Base-by-base conservation (phyloP, 2,888 invertebrate genomes). In the Stenichneumon culpator region DNA sequence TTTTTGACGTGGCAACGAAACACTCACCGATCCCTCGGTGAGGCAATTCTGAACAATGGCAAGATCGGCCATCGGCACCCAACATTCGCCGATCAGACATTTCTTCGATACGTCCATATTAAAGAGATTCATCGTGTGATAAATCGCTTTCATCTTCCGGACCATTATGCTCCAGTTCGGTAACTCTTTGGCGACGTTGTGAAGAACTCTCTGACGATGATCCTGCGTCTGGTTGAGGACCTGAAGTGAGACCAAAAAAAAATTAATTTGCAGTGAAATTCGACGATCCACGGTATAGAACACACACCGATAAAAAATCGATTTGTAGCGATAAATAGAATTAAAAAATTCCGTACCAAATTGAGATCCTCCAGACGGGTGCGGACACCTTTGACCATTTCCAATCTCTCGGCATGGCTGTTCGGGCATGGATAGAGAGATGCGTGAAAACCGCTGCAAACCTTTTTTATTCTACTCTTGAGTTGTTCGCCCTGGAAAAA, bases 91-190 rank as follows among this genome's bases (percentile, higher is more conserved):
- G 92, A 99, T 99, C 90, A 99, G 96, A 94, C 99, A 99, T 95
- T 99, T 99, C 95, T 99, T 99, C 0, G 99, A 99, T 39, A 99
- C 99, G 94, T 99, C 99, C 96, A 99, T 95, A 94, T 99, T 98
- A 94, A 98, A 98, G 94, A 98, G 96, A 94, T 99, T 99, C 89
- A 99, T 95, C 0, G 97, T 98, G 93, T 98, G 98, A 94, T 98
- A 99, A 92, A 99, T 98, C 2, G 98, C 98, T 93, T 99, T 99
- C 95, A 98, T 97, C 92, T 98, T 98, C 25, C 97, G 95, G 16
- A 98, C 98, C 93, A 97, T 97, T 69, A 98, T 96, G 94, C 96
- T 96, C 98, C 98, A 98, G 77, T 97, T 97, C 91, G 97, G 97
- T 88, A 98, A 95, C 93, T 98, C 97, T 89, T 97, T 96, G 0